These are phyloP conservation scores for Phoeniculus purpureus DNA, from an alignment of 2,797 vertebrate species.

Conservation along the genomic window DNA sequence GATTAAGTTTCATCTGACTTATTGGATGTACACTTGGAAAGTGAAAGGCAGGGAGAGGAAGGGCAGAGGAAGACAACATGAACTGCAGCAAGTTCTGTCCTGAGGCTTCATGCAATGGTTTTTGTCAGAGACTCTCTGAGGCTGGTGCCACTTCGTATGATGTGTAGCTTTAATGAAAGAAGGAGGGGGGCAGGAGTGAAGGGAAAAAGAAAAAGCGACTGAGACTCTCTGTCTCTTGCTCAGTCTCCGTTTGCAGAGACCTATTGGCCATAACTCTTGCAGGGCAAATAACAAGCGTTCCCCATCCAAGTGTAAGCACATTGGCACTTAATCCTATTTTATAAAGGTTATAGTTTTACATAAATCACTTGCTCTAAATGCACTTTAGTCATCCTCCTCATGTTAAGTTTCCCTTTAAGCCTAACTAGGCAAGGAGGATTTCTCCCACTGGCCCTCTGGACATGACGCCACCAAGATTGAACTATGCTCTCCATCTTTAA, in stretches of 20 bases:
- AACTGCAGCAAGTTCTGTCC: constrained; percentile 56
- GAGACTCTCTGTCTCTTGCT: constrained; percentile 68
- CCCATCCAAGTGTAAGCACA: constrained; percentile 67
- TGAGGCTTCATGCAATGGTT: constrained; percentile 48
- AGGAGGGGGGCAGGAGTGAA: not conserved
- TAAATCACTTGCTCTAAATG: constrained; percentile 67
- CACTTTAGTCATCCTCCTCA: constrained; percentile 65
- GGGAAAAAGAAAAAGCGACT: constrained; percentile 25
- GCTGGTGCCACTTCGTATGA: constrained; percentile 55
- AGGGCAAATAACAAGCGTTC: constrained; percentile 65
- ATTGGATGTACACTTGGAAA: constrained; percentile 46
- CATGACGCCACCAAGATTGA: constrained; percentile 69
- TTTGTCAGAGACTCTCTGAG: constrained; percentile 42
- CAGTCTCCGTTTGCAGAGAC: constrained; percentile 36
- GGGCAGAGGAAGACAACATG: constrained; percentile 39
- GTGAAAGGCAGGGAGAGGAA: constrained; percentile 35
- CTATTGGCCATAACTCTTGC: constrained; percentile 69
- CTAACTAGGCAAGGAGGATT: constrained; percentile 70
- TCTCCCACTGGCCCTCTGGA: constrained; percentile 65
- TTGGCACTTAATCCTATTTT: constrained; percentile 73
- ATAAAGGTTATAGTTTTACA: constrained; percentile 70
- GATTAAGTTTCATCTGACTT: constrained; percentile 68
- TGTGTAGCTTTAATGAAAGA: constrained; percentile 74
- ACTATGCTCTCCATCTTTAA: constrained; percentile 49
- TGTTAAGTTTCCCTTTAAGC: constrained; percentile 63